Evolutionary conservation across 2,888 invertebrate species (phyloP).

Genomic region (Drosophila yooni): DNA sequence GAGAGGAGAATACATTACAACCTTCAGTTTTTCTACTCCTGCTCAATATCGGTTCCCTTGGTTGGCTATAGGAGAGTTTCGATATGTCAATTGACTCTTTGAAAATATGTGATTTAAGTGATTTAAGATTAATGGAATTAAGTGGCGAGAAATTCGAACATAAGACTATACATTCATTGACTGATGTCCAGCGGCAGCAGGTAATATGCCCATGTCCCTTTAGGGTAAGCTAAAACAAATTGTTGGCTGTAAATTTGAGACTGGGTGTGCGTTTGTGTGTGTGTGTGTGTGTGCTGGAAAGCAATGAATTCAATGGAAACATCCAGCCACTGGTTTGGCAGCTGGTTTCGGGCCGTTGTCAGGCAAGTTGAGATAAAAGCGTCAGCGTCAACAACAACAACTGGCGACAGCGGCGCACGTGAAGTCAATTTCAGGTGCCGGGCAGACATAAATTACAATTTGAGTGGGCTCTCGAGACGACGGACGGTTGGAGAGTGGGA

Average conservation of each 20-base stretch:
- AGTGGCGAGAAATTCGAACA: not conserved
- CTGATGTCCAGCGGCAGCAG: not conserved
- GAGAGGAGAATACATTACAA: too few species aligned
- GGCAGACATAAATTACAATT: constrained; percentile 72
- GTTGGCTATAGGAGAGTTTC: not conserved
- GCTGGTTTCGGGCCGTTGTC: constrained; percentile 55
- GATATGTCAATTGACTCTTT: not conserved
- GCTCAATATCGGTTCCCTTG: not conserved
- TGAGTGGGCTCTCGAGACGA: constrained; percentile 59
- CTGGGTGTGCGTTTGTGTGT: not conserved
- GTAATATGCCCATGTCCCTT: constrained; percentile 2
- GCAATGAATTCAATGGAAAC: constrained; percentile 49
- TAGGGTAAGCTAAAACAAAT: constrained; percentile 51
- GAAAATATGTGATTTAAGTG: not conserved
- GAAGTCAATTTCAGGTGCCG: constrained; percentile 75
- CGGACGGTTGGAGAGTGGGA: not conserved
- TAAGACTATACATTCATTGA: not conserved
- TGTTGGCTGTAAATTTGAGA: constrained; percentile 62
- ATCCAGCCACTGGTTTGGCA: constrained; percentile 63
- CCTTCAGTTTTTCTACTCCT: not conserved
- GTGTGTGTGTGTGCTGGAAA: constrained; percentile 8
- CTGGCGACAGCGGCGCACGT: constrained; percentile 48
- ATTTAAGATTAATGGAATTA: not conserved
- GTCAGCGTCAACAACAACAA: not conserved
- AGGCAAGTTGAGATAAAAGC: constrained; percentile 47